Percentiles rank a stretch among this genome's conserved stretches.
phyloP scores from a whole-genome alignment of 2,888 invertebrate species.

The Sminthurides aquaticus region DNA sequence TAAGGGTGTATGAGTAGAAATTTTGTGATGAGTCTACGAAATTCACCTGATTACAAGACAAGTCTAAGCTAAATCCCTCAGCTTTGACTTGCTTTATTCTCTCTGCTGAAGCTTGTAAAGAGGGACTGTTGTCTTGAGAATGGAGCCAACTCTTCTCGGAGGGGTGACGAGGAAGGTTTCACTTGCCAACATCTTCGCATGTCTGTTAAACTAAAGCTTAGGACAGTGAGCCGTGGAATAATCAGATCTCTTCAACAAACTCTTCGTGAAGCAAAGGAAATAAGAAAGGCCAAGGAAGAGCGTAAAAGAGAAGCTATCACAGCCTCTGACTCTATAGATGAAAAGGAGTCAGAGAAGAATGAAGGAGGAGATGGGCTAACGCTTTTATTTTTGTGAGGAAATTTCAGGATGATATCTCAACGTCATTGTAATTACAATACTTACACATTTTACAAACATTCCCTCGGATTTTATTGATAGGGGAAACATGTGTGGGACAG shows the following conservation, averaged over 20 bases:
- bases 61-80: background rate
- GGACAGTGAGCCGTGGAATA: background rate
- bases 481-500: too few species aligned
- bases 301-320: too few species aligned
- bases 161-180: background rate
- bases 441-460: too few species aligned
- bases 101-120: background rate
- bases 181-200: background rate
- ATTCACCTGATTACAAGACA: background rate
- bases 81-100: background rate
- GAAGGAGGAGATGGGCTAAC: too few species aligned
- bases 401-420: too few species aligned
- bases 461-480: too few species aligned
- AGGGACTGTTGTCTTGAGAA: background rate
- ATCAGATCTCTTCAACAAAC: background rate
- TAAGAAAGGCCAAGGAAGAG: background rate
- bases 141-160: background rate
- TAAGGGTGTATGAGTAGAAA: background rate
- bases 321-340: too few species aligned
- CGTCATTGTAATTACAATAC: too few species aligned
- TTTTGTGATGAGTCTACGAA: background rate
- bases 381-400: too few species aligned
- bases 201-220: background rate
- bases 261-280: background rate
- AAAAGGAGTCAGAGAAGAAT: too few species aligned